Evolutionary conservation across 2,797 vertebrate genomes (phyloP).

Genomic region (Rhynchonycteris naso): DNA sequence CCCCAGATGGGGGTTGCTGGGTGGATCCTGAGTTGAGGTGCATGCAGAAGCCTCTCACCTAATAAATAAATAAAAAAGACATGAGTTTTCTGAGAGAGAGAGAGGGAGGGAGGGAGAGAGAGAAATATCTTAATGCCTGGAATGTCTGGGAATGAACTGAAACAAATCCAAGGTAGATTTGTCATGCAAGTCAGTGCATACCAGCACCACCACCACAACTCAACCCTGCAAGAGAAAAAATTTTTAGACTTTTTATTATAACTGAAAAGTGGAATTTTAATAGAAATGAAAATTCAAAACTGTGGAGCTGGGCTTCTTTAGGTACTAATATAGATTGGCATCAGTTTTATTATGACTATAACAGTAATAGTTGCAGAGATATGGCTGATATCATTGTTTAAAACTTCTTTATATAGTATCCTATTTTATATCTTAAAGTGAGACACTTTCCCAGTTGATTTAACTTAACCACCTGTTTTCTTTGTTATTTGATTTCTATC

Average conservation of each 20-base stretch:
- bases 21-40: no score
- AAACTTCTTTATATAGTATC: conserved; percentile 42
- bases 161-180: conserved; percentile 8
- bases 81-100: neutral
- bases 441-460: conserved; percentile 40
- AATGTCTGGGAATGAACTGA: neutral
- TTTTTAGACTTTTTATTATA: neutral
- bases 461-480: neutral
- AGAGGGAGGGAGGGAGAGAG: neutral
- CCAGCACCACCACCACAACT: neutral
- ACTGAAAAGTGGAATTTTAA: conserved; percentile 18
- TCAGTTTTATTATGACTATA: neutral
- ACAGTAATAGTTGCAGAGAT: neutral
- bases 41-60: no score
- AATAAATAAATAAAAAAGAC: no score
- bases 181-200: neutral
- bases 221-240: neutral
- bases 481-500: conserved; percentile 36
- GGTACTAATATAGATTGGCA: neutral
- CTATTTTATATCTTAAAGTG: conserved; percentile 19
- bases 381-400: neutral
- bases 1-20: no score
- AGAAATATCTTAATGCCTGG: neutral
- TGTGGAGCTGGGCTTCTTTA: neutral
- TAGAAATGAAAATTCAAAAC: conserved; percentile 34